Conservation (phyloP, 2,888 invertebrate genomes). For the Spilosoma lubricipeda region DNA sequence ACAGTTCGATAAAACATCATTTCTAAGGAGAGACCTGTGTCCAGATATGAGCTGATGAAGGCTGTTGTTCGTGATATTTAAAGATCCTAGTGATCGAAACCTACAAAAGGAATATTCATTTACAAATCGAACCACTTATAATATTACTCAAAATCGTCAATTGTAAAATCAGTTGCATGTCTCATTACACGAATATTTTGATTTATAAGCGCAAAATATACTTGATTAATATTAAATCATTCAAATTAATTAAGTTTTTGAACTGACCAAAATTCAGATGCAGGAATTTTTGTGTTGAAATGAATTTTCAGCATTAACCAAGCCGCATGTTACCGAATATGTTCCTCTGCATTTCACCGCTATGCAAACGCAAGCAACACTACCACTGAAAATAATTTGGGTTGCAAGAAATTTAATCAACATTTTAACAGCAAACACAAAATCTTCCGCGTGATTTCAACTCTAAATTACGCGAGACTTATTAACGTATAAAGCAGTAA, state of each 20-base stretch:
- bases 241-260: not conserved
- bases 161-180: not conserved
- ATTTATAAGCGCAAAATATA: too few species aligned
- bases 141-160: too few species aligned
- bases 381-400: not conserved
- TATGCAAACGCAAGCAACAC: not conserved
- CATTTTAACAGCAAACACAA: conserved; percentile 2
- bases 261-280: not conserved
- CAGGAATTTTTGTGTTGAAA: not conserved
- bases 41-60: too few species aligned
- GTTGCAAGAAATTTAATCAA: conserved; percentile 3
- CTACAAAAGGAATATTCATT: too few species aligned
- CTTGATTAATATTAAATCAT: not conserved
- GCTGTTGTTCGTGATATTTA: too few species aligned
- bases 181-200: not conserved
- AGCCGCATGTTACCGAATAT: not conserved
- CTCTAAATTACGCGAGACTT: conserved; percentile 1
- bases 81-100: too few species aligned
- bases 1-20: too few species aligned
- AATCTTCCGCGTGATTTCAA: conserved; percentile 10
- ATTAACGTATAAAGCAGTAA: conserved; percentile 4
- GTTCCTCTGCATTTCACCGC: not conserved
- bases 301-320: not conserved
- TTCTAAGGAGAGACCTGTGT: too few species aligned
- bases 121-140: too few species aligned